Evolutionary conservation across 1,140 invertebrate species (phyloP), one percentile per base, ranked within the genome.

Genomic region (Sarcophaga bullata): DNA sequence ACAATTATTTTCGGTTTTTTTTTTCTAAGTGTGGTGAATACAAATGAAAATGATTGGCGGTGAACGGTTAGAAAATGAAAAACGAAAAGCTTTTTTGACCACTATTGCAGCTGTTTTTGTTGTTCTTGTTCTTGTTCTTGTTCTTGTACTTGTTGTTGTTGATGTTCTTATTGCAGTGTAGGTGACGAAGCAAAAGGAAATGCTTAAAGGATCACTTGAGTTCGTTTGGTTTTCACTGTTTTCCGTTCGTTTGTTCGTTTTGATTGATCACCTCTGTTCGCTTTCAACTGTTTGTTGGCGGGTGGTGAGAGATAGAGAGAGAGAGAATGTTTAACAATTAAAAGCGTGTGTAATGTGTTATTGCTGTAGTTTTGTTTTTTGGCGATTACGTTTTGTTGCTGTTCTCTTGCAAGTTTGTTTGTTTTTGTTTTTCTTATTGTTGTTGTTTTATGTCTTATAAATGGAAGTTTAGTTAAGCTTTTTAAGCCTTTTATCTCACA

Each of bases 401-500:
- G n/a, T n/a, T n/a, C n/a, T n/a, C n/a, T n/a, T n/a, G n/a, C n/a
- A n/a, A n/a, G 25, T 37, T 37, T 37, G 1, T 37, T 37, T 37
- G 1, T 37, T 37, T 37, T 37, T 37, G 25, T 37, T 37, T 1
- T 37, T 37, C 1, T 4, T 37, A 4, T 37, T 37, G 25, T 37
- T 37, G 25, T 37, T 37, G 25, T 37, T 37, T 1, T 37, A 37
- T 37, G 17, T 9, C 17, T 19, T 19, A 68, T 37, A 68, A 68
- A 68, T 68, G 62, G 62, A 68, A 68, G 62, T 19, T 37, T 37
- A 37, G 25, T 37, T 37, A 68, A 68, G 62, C 62, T 68, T 68
- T 58, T 62, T 62, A 58, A n/a, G 54, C 54, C n/a, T 58, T 58
- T 58, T 68, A 68, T 68, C 62, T 68, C 62, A 68, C 62, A 68